These are phyloP conservation scores for Mycetomoellerius zeteki DNA, from an alignment of 1,140 invertebrate genomes.

Conservation along the genomic window DNA sequence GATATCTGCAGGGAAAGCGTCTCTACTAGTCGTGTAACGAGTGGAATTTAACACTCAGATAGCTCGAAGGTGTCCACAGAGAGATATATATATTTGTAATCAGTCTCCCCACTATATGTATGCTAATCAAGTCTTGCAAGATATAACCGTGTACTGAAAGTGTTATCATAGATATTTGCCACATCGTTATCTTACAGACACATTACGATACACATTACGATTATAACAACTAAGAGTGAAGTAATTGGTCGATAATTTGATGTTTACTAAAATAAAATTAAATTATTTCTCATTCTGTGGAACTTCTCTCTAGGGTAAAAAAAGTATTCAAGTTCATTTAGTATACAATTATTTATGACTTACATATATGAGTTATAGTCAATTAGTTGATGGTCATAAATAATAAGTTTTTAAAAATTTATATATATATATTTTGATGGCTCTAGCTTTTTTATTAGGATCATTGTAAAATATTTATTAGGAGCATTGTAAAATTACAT, in stretches of 20 bases:
- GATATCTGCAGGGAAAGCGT: neutral
- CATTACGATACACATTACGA: neutral
- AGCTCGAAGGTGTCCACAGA: neutral
- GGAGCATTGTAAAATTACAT: neutral
- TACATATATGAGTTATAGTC: neutral
- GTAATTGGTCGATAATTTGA: neutral
- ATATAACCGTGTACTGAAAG: neutral
- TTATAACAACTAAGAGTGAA: neutral
- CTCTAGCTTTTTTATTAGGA: neutral
- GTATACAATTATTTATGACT: neutral
- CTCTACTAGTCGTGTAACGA: neutral
- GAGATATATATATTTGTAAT: constrained; percentile 34
- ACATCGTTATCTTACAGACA: constrained; percentile 12
- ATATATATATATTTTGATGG: too few relatives aligned
- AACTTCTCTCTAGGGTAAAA: neutral
- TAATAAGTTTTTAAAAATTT: neutral
- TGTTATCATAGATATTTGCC: neutral
- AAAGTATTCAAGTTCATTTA: neutral
- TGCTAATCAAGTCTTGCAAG: neutral
- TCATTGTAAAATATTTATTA: too few relatives aligned
- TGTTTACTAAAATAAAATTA: neutral
- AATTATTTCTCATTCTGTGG: neutral
- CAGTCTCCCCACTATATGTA: constrained; percentile 25
- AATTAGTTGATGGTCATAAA: neutral
- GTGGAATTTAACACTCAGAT: constrained; percentile 15